Percentiles rank a stretch among this genome's conserved stretches.
phyloP scores from a whole-genome alignment of 2,888 invertebrate species.

The Muschampia plurimacula region DNA sequence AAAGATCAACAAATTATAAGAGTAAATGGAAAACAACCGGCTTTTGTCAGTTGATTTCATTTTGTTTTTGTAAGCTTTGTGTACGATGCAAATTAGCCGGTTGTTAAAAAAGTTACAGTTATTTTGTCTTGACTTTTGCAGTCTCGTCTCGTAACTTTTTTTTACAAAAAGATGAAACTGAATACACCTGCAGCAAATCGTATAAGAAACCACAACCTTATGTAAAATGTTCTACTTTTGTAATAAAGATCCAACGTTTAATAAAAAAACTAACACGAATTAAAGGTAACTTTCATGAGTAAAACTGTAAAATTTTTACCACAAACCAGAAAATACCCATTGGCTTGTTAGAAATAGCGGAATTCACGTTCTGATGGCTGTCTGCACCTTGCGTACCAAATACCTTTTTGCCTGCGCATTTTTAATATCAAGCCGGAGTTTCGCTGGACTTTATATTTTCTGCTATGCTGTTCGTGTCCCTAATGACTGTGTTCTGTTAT shows the following conservation, averaged over 20 bases:
- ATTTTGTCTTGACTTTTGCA: neutral
- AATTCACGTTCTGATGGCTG: neutral
- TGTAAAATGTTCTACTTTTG: neutral
- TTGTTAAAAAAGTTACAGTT: neutral
- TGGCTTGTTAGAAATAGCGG: neutral
- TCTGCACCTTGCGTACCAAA: neutral
- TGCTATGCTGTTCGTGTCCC: conserved; percentile 13
- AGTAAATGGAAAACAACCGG: no score
- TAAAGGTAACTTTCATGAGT: no score
- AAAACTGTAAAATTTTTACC: neutral
- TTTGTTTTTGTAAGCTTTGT: neutral
- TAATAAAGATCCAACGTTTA: neutral
- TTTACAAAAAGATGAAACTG: neutral
- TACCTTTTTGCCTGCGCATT: neutral
- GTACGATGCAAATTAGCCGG: neutral
- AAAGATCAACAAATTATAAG: no score
- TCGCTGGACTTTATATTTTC: conserved; percentile 16
- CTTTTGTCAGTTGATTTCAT: neutral
- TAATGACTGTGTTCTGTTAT: conserved; percentile 21
- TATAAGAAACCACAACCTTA: neutral
- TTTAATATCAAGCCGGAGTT: conserved; percentile 1
- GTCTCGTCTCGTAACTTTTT: conserved; percentile 1
- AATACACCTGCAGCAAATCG: neutral
- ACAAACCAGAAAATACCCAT: neutral
- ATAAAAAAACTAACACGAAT: neutral